Evolutionary conservation across 2,888 invertebrate genomes (phyloP).

Genomic region (Drosophila prolongata): DNA sequence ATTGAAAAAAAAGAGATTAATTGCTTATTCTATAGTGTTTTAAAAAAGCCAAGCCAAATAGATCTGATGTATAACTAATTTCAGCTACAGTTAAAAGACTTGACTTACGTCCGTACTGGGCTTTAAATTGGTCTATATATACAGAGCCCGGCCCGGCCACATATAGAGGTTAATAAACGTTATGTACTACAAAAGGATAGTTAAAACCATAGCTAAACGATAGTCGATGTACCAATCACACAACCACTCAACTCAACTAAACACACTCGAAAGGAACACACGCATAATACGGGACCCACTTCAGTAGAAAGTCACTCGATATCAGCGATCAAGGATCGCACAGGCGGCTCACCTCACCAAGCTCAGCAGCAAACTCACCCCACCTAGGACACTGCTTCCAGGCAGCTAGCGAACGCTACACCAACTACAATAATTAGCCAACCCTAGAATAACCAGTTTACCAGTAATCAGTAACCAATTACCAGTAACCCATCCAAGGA

Average conservation of each 20-base stretch:
- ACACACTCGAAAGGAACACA: slow-evolving; percentile 10
- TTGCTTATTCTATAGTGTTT: background rate
- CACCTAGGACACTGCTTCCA: slow-evolving; percentile 76
- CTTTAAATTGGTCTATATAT: slow-evolving; percentile 12
- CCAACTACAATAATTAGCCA: slow-evolving; percentile 60
- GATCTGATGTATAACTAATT: background rate
- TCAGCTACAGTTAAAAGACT: background rate
- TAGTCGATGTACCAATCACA: slow-evolving; percentile 36
- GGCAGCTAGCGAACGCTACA: slow-evolving; percentile 73
- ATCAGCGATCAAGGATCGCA: slow-evolving; percentile 38
- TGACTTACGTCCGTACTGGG: slow-evolving; percentile 11
- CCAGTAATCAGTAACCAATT: slow-evolving; percentile 21
- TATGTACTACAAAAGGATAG: slow-evolving; percentile 39
- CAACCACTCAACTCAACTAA: slow-evolving; percentile 2
- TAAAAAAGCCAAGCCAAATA: background rate
- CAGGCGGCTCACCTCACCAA: slow-evolving; percentile 43
- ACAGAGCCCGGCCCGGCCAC: slow-evolving; percentile 19
- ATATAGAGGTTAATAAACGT: slow-evolving; percentile 40
- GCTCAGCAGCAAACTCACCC: slow-evolving; percentile 66
- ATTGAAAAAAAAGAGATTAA: background rate
- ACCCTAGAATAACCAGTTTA: slow-evolving; percentile 41
- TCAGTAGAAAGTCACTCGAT: slow-evolving; percentile 51
- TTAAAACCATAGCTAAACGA: slow-evolving; percentile 35
- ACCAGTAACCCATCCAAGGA: slow-evolving; percentile 16
- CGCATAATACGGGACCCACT: slow-evolving; percentile 70